Evolutionary conservation across 2,888 invertebrate genomes (phyloP).

Genomic region (Julus scanicus): DNA sequence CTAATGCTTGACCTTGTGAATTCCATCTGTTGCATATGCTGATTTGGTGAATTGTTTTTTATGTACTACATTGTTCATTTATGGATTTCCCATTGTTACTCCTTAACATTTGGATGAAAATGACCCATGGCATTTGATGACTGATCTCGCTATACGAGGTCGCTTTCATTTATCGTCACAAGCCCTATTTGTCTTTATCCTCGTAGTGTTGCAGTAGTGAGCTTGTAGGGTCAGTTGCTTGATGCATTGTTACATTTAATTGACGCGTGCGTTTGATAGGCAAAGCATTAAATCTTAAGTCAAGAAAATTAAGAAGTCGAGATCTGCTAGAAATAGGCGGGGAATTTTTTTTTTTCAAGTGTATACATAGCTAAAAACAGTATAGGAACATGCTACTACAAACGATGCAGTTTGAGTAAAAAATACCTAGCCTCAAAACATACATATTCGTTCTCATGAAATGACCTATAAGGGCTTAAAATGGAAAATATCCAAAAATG

Average conservation of each 20-base stretch:
- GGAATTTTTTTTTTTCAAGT: too few species aligned
- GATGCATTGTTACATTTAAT: not conserved
- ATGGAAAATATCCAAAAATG: too few species aligned
- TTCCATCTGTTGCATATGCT: not conserved
- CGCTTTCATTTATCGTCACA: not conserved
- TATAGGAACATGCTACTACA: too few species aligned
- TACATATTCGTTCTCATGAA: too few species aligned
- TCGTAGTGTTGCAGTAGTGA: not conserved
- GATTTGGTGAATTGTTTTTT: not conserved
- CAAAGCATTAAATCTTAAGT: too few species aligned
- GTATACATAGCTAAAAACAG: too few species aligned
- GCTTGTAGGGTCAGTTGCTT: not conserved
- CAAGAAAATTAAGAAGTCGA: too few species aligned
- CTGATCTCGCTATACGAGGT: not conserved
- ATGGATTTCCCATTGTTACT: not conserved
- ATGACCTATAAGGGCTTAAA: too few species aligned
- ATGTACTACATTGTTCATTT: not conserved
- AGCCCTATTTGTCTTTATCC: not conserved
- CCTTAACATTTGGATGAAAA: not conserved
- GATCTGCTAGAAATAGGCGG: too few species aligned
- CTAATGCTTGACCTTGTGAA: not conserved
- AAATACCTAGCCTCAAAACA: too few species aligned
- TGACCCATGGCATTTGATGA: conserved; percentile 20
- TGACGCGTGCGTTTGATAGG: too few species aligned
- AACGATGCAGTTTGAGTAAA: too few species aligned